phyloP scores from a whole-genome alignment of 2,797 vertebrate genomes.

The Falco biarmicus region DNA sequence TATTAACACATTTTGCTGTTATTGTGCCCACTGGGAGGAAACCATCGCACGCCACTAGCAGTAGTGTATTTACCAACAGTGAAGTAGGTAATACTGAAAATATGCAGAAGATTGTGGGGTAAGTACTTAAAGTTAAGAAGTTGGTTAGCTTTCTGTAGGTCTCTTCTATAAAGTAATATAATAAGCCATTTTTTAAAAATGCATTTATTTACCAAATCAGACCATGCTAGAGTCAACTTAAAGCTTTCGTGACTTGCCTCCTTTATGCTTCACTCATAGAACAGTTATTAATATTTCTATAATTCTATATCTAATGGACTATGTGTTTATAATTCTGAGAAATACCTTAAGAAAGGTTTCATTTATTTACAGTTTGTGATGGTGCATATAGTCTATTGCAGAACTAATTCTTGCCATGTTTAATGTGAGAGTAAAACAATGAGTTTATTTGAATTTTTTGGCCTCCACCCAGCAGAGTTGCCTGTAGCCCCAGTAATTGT shows the following conservation, averaged over 20 bases:
- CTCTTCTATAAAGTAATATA: background rate
- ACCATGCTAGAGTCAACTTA: background rate
- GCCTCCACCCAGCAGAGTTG: background rate
- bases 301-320: background rate
- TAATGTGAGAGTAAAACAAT: background rate
- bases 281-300: background rate
- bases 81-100: background rate
- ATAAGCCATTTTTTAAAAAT: background rate
- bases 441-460: background rate
- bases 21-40: background rate
- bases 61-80: background rate
- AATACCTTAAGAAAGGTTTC: background rate
- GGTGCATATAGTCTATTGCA: background rate
- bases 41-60: background rate
- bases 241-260: background rate
- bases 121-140: background rate
- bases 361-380: background rate
- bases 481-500: background rate
- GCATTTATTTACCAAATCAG: background rate
- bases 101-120: background rate
- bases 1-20: background rate
- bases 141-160: background rate
- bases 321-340: background rate
- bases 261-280: background rate
- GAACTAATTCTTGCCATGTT: background rate